A percentile compares a stretch with the other conserved stretches of the same genome.
These are phyloP conservation scores for Sitodiplosis mosellana DNA, from an alignment of 1,140 invertebrate genomes.

Conservation along the genomic window DNA sequence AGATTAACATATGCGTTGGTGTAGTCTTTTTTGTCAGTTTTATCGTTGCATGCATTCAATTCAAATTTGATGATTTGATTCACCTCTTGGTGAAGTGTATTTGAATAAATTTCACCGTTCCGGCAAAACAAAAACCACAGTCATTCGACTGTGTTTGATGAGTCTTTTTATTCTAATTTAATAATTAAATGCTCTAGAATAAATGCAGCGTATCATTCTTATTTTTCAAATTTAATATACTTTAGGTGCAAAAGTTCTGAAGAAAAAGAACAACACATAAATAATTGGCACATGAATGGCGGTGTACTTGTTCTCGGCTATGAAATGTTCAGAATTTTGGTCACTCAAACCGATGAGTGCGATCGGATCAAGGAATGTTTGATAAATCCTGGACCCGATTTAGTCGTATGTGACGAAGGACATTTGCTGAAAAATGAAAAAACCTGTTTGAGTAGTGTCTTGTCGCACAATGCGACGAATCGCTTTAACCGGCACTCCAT, in stretches of 20 bases:
- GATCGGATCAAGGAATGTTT: conserved; percentile 65
- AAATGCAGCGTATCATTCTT: no score
- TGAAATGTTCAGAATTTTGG: conserved; percentile 69
- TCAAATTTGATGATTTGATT: no score
- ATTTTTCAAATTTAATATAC: no score
- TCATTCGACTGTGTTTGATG: no score
- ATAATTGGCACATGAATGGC: conserved; percentile 65
- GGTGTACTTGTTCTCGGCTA: conserved; percentile 92
- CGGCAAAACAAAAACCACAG: no score
- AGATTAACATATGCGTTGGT: no score
- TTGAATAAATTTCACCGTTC: conserved; percentile 81
- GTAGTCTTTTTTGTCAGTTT: no score
- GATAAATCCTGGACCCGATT: conserved; percentile 73
- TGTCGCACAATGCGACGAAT: conserved; percentile 65
- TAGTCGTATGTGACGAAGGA: conserved; percentile 84
- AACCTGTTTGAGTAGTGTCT: conserved; percentile 66
- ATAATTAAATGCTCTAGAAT: no score
- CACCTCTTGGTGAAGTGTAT: conserved; percentile 41
- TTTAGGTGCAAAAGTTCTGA: conserved; percentile 67
- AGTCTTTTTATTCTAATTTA: no score
- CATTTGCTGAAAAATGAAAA: conserved; percentile 82
- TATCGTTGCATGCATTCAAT: no score
- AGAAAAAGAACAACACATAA: conserved; percentile 50
- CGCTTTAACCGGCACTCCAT: conserved; percentile 84
- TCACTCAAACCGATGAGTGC: conserved; percentile 41